phyloP scores from a whole-genome alignment of 35 echinoderm and acorn worm species.

The Apostichopus californicus region DNA sequence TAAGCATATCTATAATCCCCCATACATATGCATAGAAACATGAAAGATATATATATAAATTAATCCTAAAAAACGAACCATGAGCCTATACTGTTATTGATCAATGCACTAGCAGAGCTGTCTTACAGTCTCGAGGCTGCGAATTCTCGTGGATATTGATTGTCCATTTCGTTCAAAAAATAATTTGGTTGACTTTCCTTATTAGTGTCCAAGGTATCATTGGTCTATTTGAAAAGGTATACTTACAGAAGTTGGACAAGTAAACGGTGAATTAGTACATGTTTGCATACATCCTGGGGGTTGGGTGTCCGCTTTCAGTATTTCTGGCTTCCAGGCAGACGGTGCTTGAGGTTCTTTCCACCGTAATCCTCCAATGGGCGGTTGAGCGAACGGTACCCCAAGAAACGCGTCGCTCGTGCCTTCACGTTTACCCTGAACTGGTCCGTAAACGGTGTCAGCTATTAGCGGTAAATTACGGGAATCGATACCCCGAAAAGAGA shows the following conservation, averaged over 20 bases:
- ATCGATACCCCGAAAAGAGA: not conserved
- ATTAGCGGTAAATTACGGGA: not conserved
- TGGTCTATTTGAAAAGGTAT: no score
- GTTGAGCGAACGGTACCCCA: slow-evolving; percentile 49
- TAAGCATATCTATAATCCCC: no score
- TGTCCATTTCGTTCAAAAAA: no score
- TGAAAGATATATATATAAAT: no score
- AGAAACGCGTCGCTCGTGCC: slow-evolving; percentile 33
- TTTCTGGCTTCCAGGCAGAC: not conserved
- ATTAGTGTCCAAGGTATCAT: no score
- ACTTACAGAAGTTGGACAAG: slow-evolving; percentile 7
- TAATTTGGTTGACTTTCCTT: no score
- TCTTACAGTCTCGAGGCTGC: no score
- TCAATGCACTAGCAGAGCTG: no score
- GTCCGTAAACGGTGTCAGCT: not conserved
- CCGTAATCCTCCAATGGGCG: slow-evolving; percentile 34
- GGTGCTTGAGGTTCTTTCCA: slow-evolving; percentile 27
- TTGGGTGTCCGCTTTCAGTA: slow-evolving; percentile 1
- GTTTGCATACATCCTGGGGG: slow-evolving; percentile 34
- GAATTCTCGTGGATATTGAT: no score
- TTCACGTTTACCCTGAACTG: not conserved
- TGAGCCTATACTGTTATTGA: no score
- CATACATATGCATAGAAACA: no score
- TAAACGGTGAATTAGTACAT: not conserved
- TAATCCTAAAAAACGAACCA: no score